Conservation (phyloP, 2,797 vertebrate genomes). For the Xiphophorus birchmanni region DNA sequence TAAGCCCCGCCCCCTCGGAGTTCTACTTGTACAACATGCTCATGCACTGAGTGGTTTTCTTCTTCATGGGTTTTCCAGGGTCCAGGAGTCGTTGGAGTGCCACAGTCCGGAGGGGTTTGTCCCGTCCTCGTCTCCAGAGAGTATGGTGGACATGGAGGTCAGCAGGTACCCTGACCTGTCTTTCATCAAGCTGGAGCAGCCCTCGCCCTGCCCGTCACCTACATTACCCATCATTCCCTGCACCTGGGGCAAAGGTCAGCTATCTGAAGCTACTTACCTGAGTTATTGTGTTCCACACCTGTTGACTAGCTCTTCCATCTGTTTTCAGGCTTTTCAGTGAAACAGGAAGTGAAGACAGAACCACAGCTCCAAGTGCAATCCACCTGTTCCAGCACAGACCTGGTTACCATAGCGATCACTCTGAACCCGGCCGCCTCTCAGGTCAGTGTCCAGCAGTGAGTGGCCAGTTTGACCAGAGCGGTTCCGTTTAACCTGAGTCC, state of each 20-base stretch:
- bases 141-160: constrained; percentile 88
- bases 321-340: constrained; percentile 84
- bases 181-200: constrained; percentile 89
- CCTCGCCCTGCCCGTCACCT: constrained; percentile 90
- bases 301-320: neutral
- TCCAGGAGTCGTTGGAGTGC: constrained; percentile 85
- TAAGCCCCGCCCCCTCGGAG: constrained; percentile 44
- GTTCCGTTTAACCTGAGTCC: neutral
- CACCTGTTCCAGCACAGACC: constrained; percentile 88
- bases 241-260: constrained; percentile 87
- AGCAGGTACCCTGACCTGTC: constrained; percentile 93
- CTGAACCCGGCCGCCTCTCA: constrained; percentile 91
- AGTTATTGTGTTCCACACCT: neutral
- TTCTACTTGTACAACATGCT: neutral
- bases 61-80: constrained; percentile 68
- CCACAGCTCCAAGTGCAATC: constrained; percentile 82
- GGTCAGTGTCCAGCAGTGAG: constrained; percentile 69
- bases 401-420: constrained; percentile 94
- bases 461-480: neutral
- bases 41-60: neutral
- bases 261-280: no score
- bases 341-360: constrained; percentile 91
- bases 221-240: constrained; percentile 90
- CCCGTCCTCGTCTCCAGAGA: constrained; percentile 96
- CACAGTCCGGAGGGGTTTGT: constrained; percentile 89